Base-by-base conservation (phyloP, 2,888 invertebrate species). In the Zaprionus bogoriensis region DNA sequence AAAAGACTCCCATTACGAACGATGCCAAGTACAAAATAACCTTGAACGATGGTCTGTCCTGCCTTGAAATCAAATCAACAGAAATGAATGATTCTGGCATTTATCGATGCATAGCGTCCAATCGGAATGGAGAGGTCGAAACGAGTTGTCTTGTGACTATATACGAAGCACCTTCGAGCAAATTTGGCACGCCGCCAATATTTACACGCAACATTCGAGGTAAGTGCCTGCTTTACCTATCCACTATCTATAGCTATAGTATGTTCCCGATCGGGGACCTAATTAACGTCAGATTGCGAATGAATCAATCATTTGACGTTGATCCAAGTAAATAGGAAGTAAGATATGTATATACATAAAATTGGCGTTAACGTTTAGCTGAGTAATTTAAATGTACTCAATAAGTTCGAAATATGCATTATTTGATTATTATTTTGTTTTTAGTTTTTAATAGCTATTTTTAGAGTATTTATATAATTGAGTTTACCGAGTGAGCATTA, bases 31-130 rank as follows among this genome's bases (percentile, higher is more conserved):
- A 88, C 65, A 81, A 63, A 51, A 78, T 80, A 57, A 85, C 85
- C 3, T 94, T 94, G 79, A 95, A 95, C 3, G 92, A 96, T 65
- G 94, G 91, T 14, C 74, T 91, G 2, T 82, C 95, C 23, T 95
- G 94, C 50, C 89, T 97, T 63, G 96, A 96, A 91, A 93, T 97
- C 22, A 90, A 93, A 36, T 93, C 94, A 75, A 94, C 94, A 1
- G 92, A 92, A 10, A 92, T 93, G 0, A 92, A 91, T 61, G 96
- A 97, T 91, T 93, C 94, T 9, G 97, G 95, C 19, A 94, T 96
- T 83, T 97, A 96, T 87, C 93, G 94, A 12, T 97, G 97, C 89
- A 92, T 95, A 7, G 96, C 95, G 10, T 93, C 92, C 71, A 97
- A 97, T 90, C 92, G 77, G 50, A 89, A 89, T 77, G 91, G 91